phyloP scores from a whole-genome alignment of 2,888 invertebrate genomes.

The Drosophila parthenogenetica region DNA sequence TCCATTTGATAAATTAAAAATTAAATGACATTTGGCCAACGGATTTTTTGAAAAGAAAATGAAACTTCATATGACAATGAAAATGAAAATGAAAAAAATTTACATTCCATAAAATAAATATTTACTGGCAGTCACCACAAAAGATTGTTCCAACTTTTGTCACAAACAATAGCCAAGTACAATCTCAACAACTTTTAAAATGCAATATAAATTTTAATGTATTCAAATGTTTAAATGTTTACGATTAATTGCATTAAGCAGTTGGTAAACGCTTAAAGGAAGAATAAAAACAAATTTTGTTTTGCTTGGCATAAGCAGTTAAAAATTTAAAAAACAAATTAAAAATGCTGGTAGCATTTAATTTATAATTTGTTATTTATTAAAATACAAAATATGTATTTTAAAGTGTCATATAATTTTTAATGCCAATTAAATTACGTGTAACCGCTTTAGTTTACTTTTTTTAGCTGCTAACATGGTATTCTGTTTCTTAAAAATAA shows the following conservation, averaged over 20 bases:
- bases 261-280: background rate
- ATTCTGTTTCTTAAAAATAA: too few species aligned
- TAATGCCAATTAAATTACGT: too few species aligned
- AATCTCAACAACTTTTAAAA: background rate
- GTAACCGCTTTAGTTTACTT: too few species aligned
- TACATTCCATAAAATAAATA: slow-evolving; percentile 7
- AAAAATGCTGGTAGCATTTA: too few species aligned
- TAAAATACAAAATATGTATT: too few species aligned
- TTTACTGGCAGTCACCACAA: slow-evolving; percentile 2
- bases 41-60: slow-evolving; percentile 22
- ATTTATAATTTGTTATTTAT: too few species aligned
- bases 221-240: too few species aligned
- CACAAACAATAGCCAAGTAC: background rate
- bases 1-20: slow-evolving; percentile 63
- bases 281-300: too few species aligned
- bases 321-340: too few species aligned
- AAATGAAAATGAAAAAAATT: background rate
- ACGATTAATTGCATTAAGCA: background rate
- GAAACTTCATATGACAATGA: slow-evolving; percentile 14
- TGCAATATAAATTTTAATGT: background rate
- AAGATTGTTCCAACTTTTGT: background rate
- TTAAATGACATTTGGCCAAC: slow-evolving; percentile 51
- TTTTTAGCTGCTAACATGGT: too few species aligned
- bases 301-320: too few species aligned
- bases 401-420: too few species aligned